Base-by-base conservation (phyloP, 2,113 vertebrate species). In the Tympanuchus pallidicinctus region DNA sequence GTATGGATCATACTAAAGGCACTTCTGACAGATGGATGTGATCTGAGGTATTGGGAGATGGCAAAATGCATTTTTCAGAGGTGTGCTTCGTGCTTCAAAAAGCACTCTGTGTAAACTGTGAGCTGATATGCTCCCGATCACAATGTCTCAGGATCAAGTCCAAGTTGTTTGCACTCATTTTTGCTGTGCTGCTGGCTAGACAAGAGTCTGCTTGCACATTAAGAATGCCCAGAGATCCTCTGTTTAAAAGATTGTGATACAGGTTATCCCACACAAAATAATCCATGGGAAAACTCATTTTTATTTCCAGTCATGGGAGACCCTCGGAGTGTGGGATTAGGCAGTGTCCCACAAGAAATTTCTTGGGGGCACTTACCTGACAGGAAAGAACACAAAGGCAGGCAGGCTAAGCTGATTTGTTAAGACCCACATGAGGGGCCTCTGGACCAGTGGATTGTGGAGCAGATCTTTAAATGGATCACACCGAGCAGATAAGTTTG, bases 351-450 rank as follows among this genome's bases (percentile, higher is more conserved):
- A 94, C 96, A 94, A 97, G 96, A 95, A 96, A 91, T 77, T 81
- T 95, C 91, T 96, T 95, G 96, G 94, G 94, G 96, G 95, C 95
- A 97, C 95, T 96, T 96, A 96, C 91, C 95, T 96, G 94, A 77
- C 13, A 88, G 72, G 72, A 96, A 95, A 96, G 94, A 94, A 91
- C 89, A 92, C 75, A 94, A 93, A 82, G 92, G 96, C 89, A 90
- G 94, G 89, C 95, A 86, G 95, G 94, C 76, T 97, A 96, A 96
- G 96, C 20, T 94, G 92, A 20, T 93, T 93, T 95, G 94, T 83
- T 91, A 91, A 97, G 96, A 95, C 95, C 96, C 88, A 69, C 47
- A 30, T 83, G 91, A 94, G 89, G 94, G 96, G 91, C 82, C 96
- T 87, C 94, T 95, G 89, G 89, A 63, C 81, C 94, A 97, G 82